Evolutionary conservation across 1,140 invertebrate genomes (phyloP).

Genomic region (Drosophila sproati): DNA sequence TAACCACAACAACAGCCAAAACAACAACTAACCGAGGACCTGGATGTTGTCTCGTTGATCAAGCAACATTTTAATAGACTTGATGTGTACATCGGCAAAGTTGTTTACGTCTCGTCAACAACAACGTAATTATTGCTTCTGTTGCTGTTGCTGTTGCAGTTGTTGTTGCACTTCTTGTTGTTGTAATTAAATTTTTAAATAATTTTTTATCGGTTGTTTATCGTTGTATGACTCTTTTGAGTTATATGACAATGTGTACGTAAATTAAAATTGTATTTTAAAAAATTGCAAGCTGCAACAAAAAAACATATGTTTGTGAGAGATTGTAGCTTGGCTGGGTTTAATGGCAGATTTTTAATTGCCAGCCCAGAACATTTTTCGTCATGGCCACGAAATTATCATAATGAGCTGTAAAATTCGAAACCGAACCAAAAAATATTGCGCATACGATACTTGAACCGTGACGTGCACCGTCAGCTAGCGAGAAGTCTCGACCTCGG

Average conservation of each 20-base stretch:
- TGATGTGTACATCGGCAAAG: conserved; percentile 71
- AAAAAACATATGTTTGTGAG: conserved; percentile 16
- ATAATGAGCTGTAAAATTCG: conserved; percentile 62
- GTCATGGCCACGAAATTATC: conserved; percentile 62
- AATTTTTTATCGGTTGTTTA: conserved; percentile 70
- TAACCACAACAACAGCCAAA: conserved; percentile 34
- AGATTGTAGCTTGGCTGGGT: conserved; percentile 63
- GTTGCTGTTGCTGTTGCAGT: conserved; percentile 2
- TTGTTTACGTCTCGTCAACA: conserved; percentile 78
- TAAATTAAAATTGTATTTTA: conserved; percentile 79
- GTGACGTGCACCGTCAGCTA: conserved; percentile 40
- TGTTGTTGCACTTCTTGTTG: conserved; percentile 57
- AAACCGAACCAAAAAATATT: conserved; percentile 45
- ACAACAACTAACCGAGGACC: conserved; percentile 37
- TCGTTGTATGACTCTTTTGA: conserved; percentile 60
- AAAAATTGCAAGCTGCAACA: conserved; percentile 53
- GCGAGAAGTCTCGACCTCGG: conserved; percentile 8
- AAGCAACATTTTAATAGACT: conserved; percentile 78
- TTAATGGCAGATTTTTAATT: conserved; percentile 80
- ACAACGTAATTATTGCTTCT: conserved; percentile 60
- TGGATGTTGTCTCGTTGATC: conserved; percentile 69
- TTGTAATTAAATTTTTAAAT: conserved; percentile 81
- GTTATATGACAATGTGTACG: conserved; percentile 74
- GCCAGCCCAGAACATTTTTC: conserved; percentile 63
- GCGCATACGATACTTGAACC: conserved; percentile 49